Percentiles rank a stretch among this genome's conserved stretches.
Conservation (phyloP, 2,113 vertebrate species). For the Piaya cayana region DNA sequence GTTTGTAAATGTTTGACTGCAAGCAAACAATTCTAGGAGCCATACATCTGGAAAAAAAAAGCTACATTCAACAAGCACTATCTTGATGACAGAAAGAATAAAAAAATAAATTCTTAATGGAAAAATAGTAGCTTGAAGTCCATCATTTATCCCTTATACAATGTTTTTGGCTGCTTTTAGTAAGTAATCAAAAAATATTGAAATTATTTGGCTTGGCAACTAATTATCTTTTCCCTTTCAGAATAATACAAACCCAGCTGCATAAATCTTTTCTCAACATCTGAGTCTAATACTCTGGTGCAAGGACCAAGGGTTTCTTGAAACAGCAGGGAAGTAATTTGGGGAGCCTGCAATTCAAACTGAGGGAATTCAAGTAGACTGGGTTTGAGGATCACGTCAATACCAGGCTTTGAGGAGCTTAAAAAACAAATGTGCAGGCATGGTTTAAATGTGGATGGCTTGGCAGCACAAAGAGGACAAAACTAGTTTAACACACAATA, state of each 20-base stretch:
- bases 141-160: slow-evolving; percentile 41
- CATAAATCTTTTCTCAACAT: slow-evolving; percentile 26
- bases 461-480: neutral
- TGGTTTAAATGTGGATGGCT: neutral
- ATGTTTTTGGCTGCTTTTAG: slow-evolving; percentile 34
- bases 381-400: neutral
- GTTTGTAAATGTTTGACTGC: neutral
- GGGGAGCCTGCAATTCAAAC: slow-evolving; percentile 11
- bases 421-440: neutral
- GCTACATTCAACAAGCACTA: neutral
- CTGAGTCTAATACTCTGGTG: neutral
- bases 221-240: slow-evolving; percentile 27
- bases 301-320: slow-evolving; percentile 35
- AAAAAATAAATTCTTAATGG: slow-evolving; percentile 67
- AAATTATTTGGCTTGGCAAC: slow-evolving; percentile 59
- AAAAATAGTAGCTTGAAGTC: slow-evolving; percentile 64
- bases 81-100: slow-evolving; percentile 46
- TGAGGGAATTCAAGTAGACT: neutral
- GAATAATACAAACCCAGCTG: slow-evolving; percentile 31
- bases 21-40: slow-evolving; percentile 29
- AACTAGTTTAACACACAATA: neutral
- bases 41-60: slow-evolving; percentile 20
- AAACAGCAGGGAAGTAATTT: slow-evolving; percentile 13
- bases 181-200: slow-evolving; percentile 59
- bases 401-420: slow-evolving; percentile 21